A percentile compares a stretch with the other conserved stretches of the same genome.
These are phyloP conservation scores for Gasterosteus aculeatus DNA, from an alignment of 2,113 vertebrate species.

Conservation along the genomic window DNA sequence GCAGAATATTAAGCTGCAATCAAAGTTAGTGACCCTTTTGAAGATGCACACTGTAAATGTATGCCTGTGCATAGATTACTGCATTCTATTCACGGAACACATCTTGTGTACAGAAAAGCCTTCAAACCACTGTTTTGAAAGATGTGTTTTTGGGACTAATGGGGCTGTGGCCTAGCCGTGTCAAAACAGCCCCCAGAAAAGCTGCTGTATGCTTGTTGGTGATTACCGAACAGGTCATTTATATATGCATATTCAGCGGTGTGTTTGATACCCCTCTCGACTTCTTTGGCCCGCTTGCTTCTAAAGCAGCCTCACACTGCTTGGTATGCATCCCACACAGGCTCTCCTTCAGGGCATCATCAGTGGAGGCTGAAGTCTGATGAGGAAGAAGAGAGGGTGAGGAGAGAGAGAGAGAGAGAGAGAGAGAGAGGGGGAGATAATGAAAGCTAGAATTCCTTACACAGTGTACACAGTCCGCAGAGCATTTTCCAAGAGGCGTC, in stretches of 20 bases:
- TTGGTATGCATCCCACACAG: slow-evolving; percentile 76
- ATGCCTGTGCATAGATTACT: slow-evolving; percentile 46
- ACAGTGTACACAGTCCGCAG: slow-evolving; percentile 45
- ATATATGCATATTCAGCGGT: slow-evolving; percentile 79
- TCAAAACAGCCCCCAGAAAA: slow-evolving; percentile 75
- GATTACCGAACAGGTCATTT: slow-evolving; percentile 78
- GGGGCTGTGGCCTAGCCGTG: slow-evolving; percentile 68
- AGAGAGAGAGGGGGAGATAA: slow-evolving; percentile 10
- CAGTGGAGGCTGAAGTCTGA: slow-evolving; percentile 77
- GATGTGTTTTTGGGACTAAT: slow-evolving; percentile 76
- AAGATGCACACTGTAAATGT: slow-evolving; percentile 49
- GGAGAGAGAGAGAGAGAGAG: slow-evolving; percentile 13
- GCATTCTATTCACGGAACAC: slow-evolving; percentile 39
- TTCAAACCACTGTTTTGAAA: slow-evolving; percentile 68
- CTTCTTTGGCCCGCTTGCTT: slow-evolving; percentile 66
- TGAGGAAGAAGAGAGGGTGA: slow-evolving; percentile 71
- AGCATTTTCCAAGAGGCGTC: slow-evolving; percentile 51
- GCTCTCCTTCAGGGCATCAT: slow-evolving; percentile 78
- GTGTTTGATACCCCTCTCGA: slow-evolving; percentile 71
- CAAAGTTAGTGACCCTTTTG: slow-evolving; percentile 64
- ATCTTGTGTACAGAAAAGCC: slow-evolving; percentile 57
- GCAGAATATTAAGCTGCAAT: slow-evolving; percentile 67
- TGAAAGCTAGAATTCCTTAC: slow-evolving; percentile 64
- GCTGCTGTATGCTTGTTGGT: slow-evolving; percentile 66
- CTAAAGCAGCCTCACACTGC: slow-evolving; percentile 65